These are phyloP conservation scores for Cephus spinipes DNA, from an alignment of 2,888 invertebrate genomes.

Conservation along the genomic window DNA sequence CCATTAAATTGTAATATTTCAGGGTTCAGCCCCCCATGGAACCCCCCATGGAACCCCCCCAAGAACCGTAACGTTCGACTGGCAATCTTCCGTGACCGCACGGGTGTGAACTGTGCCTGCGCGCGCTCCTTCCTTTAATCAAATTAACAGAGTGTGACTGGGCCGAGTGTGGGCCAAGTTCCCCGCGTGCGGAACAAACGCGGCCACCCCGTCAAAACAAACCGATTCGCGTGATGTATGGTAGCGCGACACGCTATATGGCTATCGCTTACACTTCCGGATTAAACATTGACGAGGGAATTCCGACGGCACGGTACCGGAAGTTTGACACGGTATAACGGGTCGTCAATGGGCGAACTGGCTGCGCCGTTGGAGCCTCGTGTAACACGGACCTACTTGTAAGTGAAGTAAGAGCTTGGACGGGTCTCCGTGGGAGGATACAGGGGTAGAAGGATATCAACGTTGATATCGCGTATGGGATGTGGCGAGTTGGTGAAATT, in stretches of 20 bases:
- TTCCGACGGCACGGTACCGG: not conserved
- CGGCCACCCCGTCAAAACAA: conserved; percentile 8
- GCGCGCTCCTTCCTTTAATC: conserved; percentile 19
- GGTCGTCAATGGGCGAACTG: too few relatives aligned
- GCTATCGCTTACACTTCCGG: conserved; percentile 19
- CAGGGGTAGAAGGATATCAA: too few relatives aligned
- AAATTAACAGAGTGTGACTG: conserved; percentile 14
- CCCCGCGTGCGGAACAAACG: conserved; percentile 2
- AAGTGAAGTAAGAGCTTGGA: too few relatives aligned
- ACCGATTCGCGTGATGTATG: conserved; percentile 14
- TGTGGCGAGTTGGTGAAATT: too few relatives aligned
- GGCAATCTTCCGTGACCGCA: not conserved
- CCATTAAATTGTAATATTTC: conserved; percentile 32
- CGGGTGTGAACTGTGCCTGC: too few relatives aligned
- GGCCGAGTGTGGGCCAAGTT: not conserved
- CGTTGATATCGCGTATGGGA: too few relatives aligned
- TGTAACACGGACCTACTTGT: too few relatives aligned
- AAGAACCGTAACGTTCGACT: not conserved
- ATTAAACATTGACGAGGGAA: conserved; percentile 10
- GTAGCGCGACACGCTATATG: conserved; percentile 17
- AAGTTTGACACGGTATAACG: too few relatives aligned
- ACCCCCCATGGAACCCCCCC: conserved; percentile 7
- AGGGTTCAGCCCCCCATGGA: conserved; percentile 18
- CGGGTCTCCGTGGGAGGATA: too few relatives aligned
- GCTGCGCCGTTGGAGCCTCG: too few relatives aligned